A percentile compares a stretch with the other conserved stretches of the same genome.
These are phyloP conservation scores for Cololabis saira DNA, from an alignment of 2,113 vertebrate genomes.

Conservation along the genomic window DNA sequence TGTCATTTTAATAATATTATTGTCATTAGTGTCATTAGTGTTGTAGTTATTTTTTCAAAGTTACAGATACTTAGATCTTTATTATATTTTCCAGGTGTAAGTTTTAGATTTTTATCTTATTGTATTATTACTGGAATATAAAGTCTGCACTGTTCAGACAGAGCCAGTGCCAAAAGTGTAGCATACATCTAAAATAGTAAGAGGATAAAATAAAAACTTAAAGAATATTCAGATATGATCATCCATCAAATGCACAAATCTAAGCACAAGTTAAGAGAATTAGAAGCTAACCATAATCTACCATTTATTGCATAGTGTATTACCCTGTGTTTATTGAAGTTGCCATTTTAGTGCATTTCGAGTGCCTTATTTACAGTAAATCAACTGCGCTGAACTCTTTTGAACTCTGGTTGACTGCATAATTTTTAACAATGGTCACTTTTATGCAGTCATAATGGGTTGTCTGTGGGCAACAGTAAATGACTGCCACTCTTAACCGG, in stretches of 20 bases:
- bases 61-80: too few species aligned
- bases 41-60: too few species aligned
- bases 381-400: slow-evolving; percentile 3
- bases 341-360: not conserved
- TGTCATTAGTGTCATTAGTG: too few species aligned
- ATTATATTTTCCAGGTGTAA: too few species aligned
- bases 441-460: slow-evolving; percentile 15
- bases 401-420: slow-evolving; percentile 14
- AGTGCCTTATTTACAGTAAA: slow-evolving; percentile 16
- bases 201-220: too few species aligned
- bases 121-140: too few species aligned
- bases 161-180: too few species aligned
- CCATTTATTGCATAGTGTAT: not conserved
- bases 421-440: slow-evolving; percentile 26
- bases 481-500: slow-evolving; percentile 21
- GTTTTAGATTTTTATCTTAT: too few species aligned
- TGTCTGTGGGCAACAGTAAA: slow-evolving; percentile 20
- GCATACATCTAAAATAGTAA: too few species aligned
- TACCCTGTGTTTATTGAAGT: not conserved
- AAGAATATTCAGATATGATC: not conserved
- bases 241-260: not conserved
- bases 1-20: too few species aligned
- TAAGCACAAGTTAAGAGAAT: not conserved
- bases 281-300: too few species aligned
- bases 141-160: too few species aligned